Evolutionary conservation across 1,140 invertebrate species (phyloP), one percentile per base, ranked within the genome.

Genomic region (Drosophila dunni): DNA sequence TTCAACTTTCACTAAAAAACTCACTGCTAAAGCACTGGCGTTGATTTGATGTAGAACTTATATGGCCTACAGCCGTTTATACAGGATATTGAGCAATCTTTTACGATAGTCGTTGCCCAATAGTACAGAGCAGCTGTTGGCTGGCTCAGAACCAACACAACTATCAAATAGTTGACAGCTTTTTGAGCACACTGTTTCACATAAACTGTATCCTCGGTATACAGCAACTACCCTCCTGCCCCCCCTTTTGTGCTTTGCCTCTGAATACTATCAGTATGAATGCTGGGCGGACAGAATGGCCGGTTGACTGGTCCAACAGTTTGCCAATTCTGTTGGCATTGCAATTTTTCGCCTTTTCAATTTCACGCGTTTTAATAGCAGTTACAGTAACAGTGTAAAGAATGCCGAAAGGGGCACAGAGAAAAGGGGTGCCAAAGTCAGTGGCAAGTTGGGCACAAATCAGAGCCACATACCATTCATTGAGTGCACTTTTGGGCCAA

Each of bases 291-390:
- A 29, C 11, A 42, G 38, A 11, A 42, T n/a, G 40, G 11, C 11
- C 13, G 40, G 40, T 42, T 42, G 40, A 42, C 38, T 56, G 36
- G 48, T 60, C 58, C 65, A 74, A 64, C 76, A 64, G 66, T 76
- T 74, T 66, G 60, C 65, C 60, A 48, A 63, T 51, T 63, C 65
- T 63, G 66, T 79, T 79, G 72, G 76, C 72, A 74, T 72, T 77
- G 84, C 83, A 88, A 86, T 88, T 83, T 88, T 83, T 83, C 69
- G 76, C 79, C 72, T 83, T 88, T 86, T 86, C 83, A 89, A 83
- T 86, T 85, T 88, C 69, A 70, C 83, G 83, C 79, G 72, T 78
- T 88, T 88, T 79, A 74, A 86, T 86, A 85, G 82, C 64, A 66
- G 33, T 68, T 20, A 29, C 45, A 46, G 45, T 65, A 48, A 57